phyloP scores from a whole-genome alignment of 2,888 invertebrate genomes.

The Rotaria magnacalcarata region DNA sequence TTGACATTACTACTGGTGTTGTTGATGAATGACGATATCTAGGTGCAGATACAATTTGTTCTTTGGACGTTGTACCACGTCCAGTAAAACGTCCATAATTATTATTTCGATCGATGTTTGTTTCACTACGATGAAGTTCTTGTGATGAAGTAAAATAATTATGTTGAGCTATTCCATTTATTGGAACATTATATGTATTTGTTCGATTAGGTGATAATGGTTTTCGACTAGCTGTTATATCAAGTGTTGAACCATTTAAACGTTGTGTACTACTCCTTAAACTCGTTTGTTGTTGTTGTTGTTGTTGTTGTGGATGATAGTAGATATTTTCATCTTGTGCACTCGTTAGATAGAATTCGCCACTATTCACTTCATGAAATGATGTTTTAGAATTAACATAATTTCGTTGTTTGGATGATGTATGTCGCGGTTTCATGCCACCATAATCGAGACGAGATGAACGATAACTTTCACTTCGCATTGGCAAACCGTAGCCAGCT shows the following conservation, averaged over 20 bases:
- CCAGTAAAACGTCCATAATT: neutral
- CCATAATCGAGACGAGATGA: neutral
- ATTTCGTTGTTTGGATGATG: slow-evolving; percentile 12
- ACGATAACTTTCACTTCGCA: neutral
- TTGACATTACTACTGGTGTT: neutral
- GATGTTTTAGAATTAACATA: slow-evolving; percentile 32
- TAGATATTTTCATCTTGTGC: neutral
- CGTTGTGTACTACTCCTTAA: neutral
- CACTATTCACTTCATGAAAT: neutral
- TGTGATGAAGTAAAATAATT: neutral
- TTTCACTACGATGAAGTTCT: neutral
- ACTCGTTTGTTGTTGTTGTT: neutral
- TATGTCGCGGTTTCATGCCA: neutral
- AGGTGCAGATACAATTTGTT: neutral
- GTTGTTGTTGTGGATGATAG: neutral
- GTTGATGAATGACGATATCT: neutral
- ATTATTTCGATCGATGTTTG: neutral
- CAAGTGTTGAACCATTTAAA: slow-evolving; percentile 14
- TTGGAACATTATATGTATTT: neutral
- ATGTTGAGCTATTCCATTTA: neutral
- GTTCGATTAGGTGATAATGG: neutral
- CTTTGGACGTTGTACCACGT: neutral
- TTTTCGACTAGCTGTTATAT: slow-evolving; percentile 22
- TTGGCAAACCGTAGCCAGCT: neutral
- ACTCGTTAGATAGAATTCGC: neutral